These are phyloP conservation scores for Luperina nickerlii DNA, from an alignment of 2,888 invertebrate species.

Conservation along the genomic window DNA sequence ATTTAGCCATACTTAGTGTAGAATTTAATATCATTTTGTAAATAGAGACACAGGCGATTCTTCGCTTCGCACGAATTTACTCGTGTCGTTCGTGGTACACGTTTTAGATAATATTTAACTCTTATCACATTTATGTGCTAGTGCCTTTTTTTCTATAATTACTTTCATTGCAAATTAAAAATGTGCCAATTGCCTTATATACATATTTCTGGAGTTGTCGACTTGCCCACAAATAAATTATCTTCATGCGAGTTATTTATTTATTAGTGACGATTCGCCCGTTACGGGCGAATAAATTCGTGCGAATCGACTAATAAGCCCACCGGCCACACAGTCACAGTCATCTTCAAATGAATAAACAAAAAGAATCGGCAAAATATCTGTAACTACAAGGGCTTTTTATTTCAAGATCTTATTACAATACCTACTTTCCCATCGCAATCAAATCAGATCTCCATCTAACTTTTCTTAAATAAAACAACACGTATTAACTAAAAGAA, in stretches of 20 bases:
- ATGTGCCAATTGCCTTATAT: too few species aligned
- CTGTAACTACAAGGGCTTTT: neutral
- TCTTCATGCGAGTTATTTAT: neutral
- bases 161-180: too few species aligned
- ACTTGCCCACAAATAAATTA: too few species aligned
- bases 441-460: conserved; percentile 19
- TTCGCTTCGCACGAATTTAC: too few species aligned
- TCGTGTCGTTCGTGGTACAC: too few species aligned
- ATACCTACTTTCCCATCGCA: neutral
- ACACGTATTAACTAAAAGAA: conserved; percentile 27
- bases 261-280: neutral
- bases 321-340: neutral
- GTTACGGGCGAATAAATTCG: neutral
- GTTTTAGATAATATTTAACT: too few species aligned
- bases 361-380: neutral
- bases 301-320: neutral
- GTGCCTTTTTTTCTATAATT: too few species aligned
- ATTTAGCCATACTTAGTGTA: neutral
- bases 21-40: too few species aligned
- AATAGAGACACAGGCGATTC: too few species aligned
- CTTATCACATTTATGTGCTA: too few species aligned
- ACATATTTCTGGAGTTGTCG: too few species aligned
- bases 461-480: conserved; percentile 25
- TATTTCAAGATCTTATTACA: neutral
- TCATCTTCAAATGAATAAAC: neutral